Base-by-base conservation (phyloP, 2,797 vertebrate genomes). In the Neomorphus geoffroyi region DNA sequence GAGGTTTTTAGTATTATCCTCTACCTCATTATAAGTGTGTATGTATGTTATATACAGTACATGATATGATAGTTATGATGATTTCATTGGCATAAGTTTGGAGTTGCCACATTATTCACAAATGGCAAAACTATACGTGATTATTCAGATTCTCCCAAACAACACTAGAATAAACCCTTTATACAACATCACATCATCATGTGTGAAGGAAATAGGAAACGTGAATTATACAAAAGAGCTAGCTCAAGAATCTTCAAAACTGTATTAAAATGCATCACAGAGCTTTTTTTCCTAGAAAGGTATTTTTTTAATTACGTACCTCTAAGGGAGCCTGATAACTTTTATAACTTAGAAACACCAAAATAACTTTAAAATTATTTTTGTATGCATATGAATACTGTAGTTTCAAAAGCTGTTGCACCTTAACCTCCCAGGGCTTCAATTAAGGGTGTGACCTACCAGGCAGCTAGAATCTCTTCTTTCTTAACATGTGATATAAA, bases 141-240 rank as follows among this genome's bases (percentile, higher is more conserved):
- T 58, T 81, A 75, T 66, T 85, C 39, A 90, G 79, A 89, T 65
- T 57, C 57, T 92, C 80, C 26, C 35, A 84, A 90, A 86, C 12
- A 83, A 83, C 86, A 80, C 30, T 58, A 62, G 24, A 88, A 70
- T 35, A 92, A 79, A 94, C 94, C 51, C 39, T 73, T 79, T 60
- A 79, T 26, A 81, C 26, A 91, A 65, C 61, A 82, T 8, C 54
- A 88, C 46, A 91, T 66, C 70, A 79, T 50, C 60, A 58, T 18
- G 30, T 89, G 57, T 66, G 57, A 30, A 82, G 57, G 22, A 75
- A 91, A 72, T 45, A 82, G 57, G 22, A 75, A 91, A 72, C 45
- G 41, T 60, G 32, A 77, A 60, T 67, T 70, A 73, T 57, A 81
- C 35, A 86, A 26, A 37, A 92, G 66, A 69, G 1, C 19, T 78